phyloP scores from a whole-genome alignment of 2,113 vertebrate genomes.

The Tragelaphus imberbis region DNA sequence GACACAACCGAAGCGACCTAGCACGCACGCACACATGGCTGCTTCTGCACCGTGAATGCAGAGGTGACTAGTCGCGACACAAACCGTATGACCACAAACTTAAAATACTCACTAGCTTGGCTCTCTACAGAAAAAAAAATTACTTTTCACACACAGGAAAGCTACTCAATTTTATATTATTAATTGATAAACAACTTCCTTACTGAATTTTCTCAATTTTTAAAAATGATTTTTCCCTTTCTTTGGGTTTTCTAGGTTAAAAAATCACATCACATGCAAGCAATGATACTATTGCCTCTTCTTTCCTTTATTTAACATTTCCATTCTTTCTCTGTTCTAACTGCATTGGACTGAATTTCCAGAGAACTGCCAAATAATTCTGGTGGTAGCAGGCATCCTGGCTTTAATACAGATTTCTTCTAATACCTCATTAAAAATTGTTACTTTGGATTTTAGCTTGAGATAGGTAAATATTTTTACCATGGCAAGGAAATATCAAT shows the following conservation, averaged over 20 bases:
- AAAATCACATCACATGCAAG: not conserved
- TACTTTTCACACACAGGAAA: not conserved
- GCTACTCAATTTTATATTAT: not conserved
- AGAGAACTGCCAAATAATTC: not conserved
- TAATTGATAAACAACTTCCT: not conserved
- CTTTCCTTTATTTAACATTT: not conserved
- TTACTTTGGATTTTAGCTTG: not conserved
- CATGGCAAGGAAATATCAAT: not conserved
- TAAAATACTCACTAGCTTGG: not conserved
- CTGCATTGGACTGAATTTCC: not conserved
- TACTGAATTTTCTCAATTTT: not conserved
- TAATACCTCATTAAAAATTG: not conserved
- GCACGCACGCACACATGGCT: fast-evolving
- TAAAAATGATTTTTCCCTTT: not conserved
- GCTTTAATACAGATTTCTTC: not conserved
- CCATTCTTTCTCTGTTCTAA: not conserved
- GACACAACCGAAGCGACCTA: not conserved
- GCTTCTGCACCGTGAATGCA: not conserved
- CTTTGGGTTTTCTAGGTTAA: not conserved
- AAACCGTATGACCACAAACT: not conserved
- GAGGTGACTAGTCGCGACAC: not conserved
- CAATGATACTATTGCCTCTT: not conserved
- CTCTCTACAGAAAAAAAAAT: not conserved
- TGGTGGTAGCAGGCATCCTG: not conserved
- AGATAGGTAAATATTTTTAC: not conserved